Percentiles rank a stretch among this genome's conserved stretches.
These are phyloP conservation scores for Coreoperca whiteheadi DNA, from an alignment of 2,113 vertebrate species.

Conservation along the genomic window DNA sequence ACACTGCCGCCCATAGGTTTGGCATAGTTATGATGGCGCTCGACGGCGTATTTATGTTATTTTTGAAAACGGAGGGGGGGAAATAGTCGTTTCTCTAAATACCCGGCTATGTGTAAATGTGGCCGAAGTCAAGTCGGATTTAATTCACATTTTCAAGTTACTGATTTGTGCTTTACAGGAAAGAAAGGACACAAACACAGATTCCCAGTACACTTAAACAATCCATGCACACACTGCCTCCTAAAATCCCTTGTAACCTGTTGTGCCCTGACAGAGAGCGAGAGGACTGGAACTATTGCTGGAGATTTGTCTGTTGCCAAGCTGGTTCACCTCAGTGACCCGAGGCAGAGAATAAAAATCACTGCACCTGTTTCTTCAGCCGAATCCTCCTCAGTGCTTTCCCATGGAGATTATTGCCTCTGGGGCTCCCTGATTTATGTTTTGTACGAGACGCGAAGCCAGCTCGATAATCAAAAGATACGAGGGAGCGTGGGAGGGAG, in stretches of 20 bases:
- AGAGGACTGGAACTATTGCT: background rate
- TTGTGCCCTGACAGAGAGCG: background rate
- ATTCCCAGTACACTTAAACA: background rate
- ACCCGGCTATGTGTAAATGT: too few species aligned
- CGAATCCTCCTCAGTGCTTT: constrained; percentile 30
- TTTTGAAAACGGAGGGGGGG: too few species aligned
- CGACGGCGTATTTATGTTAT: too few species aligned
- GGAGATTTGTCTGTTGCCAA: constrained; percentile 9
- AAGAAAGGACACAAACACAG: background rate
- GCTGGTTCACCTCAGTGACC: constrained; percentile 27
- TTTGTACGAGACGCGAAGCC: constrained; percentile 19
- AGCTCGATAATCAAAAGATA: constrained; percentile 46
- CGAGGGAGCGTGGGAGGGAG: constrained; percentile 21
- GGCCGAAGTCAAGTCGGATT: background rate
- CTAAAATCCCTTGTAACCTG: background rate
- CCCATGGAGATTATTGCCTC: constrained; percentile 45
- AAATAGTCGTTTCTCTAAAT: too few species aligned
- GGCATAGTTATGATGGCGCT: too few species aligned
- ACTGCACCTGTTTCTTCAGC: constrained; percentile 45
- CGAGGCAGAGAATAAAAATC: background rate
- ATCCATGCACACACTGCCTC: background rate
- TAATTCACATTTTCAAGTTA: background rate
- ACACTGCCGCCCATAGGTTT: too few species aligned
- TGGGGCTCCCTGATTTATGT: constrained; percentile 39
- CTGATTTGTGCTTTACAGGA: background rate